Evolutionary conservation across 2,797 vertebrate species (phyloP).

Genomic region (Centroberyx gerrardi): DNA sequence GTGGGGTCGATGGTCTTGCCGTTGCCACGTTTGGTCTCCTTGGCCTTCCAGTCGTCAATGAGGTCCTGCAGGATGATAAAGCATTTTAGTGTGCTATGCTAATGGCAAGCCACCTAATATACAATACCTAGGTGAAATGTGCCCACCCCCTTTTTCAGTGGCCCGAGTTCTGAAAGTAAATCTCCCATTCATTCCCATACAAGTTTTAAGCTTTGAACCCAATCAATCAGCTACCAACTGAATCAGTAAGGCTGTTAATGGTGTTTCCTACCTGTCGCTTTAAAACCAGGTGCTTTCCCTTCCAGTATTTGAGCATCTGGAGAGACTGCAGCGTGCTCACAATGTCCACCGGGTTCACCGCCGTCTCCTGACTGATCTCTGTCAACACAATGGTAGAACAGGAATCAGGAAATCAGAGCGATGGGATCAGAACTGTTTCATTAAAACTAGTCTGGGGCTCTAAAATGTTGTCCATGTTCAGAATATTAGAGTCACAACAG

Average conservation of each 20-base stretch:
- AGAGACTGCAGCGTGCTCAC: conserved; percentile 99
- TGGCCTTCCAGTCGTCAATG: conserved; percentile 98
- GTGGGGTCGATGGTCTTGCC: conserved; percentile 95
- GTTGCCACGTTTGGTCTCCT: conserved; percentile 95
- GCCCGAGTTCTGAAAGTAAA: no score
- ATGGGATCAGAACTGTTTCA: background rate
- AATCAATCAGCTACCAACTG: no score
- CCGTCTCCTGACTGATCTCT: conserved; percentile 99
- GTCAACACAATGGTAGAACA: conserved; percentile 31
- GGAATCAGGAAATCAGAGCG: background rate
- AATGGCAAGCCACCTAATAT: background rate
- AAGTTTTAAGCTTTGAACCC: no score
- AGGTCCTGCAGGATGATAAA: conserved; percentile 88
- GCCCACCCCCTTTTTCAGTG: no score
- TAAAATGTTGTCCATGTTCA: background rate
- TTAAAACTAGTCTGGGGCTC: background rate
- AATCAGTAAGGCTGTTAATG: background rate
- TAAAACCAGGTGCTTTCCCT: conserved; percentile 97
- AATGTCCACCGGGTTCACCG: conserved; percentile 98
- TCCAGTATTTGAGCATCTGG: conserved; percentile 99
- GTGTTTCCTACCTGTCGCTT: conserved; percentile 92
- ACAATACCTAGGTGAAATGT: background rate
- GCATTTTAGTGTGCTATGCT: background rate
- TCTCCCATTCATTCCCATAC: no score
- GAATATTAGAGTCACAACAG: no score